Evolutionary conservation across 2,888 invertebrate species (phyloP), one percentile per base, ranked within the genome.

Genomic region (Napeogenes inachia): DNA sequence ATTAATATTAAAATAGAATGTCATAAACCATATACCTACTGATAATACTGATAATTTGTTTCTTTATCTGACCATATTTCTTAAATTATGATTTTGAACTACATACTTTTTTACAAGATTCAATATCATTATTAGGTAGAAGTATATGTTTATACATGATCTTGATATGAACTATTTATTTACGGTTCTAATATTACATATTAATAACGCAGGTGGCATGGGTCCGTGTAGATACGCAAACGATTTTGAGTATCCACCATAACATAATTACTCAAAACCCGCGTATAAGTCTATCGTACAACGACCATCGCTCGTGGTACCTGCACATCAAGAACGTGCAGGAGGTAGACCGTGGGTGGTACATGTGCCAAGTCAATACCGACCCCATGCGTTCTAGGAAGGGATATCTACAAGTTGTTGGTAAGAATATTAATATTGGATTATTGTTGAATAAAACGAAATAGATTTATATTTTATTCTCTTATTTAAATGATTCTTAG

Each of bases 161-260:
- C 0, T 21, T 21, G 21, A 21, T 21, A 21, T 21, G 21, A 21
- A 21, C 21, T 21, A 21, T 4, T 4, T 45, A 45, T 50, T 35
- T 21, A 45, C 21, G 21, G 45, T n/a, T 13, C 30, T 45, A 4
- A 4, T 47, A n/a, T n/a, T 45, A 12, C 13, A 1, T 21, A 45
- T 30, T 30, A 30, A 38, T 45, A 57, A 53, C 5, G 46, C 46
- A 97, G 97, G 96, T 97, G 72, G 97, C 97, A 68, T 97, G 97
- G 97, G 97, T 97, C 13, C 93, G 96, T 47, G 96, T 97, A 55
- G 97, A 97, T 79, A 97, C 97, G 0, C 97, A 97, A 85, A 97
- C 97, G 2, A 97, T 97, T 76, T 91, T 97, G 61, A 96, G 97
- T 63, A 97, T 97, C 77, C 97, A 97, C 82, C 96, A 96, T 85